A percentile compares a stretch with the other conserved stretches of the same genome.
phyloP scores from a whole-genome alignment of 1,140 invertebrate genomes.

The Caenorhabditis inopinata region DNA sequence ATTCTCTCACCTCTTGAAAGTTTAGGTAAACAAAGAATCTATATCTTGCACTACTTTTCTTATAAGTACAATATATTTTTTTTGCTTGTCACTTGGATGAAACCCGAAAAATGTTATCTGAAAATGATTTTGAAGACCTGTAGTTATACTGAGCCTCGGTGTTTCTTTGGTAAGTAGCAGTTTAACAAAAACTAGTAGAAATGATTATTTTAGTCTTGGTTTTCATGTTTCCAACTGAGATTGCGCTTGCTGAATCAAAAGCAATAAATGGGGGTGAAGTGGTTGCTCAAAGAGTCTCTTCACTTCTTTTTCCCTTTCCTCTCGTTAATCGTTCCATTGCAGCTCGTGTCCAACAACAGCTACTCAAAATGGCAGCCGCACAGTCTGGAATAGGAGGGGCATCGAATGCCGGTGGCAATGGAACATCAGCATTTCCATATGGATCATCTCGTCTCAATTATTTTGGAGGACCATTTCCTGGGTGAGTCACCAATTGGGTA shows the following conservation, averaged over 20 bases:
- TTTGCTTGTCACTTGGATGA: too few relatives aligned
- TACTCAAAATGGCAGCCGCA: slow-evolving; percentile 34
- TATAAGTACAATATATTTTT: too few relatives aligned
- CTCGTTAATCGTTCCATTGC: neutral
- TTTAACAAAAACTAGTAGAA: too few relatives aligned
- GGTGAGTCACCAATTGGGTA: neutral
- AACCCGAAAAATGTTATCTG: too few relatives aligned
- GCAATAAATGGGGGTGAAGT: slow-evolving; percentile 2
- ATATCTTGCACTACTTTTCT: too few relatives aligned
- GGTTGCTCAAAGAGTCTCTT: neutral
- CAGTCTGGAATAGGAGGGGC: neutral
- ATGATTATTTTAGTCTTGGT: neutral
- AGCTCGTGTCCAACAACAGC: slow-evolving; percentile 36
- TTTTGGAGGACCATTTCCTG: neutral
- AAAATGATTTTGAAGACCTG: too few relatives aligned
- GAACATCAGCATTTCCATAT: neutral
- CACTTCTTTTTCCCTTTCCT: neutral
- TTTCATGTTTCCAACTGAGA: neutral
- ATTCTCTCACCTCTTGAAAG: slow-evolving; percentile 36
- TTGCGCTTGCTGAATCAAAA: neutral
- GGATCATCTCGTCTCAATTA: neutral
- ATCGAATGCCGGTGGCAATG: neutral
- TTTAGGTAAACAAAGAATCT: slow-evolving; percentile 9
- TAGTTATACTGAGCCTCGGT: too few relatives aligned
- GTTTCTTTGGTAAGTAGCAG: too few relatives aligned